phyloP scores from a whole-genome alignment of 2,113 vertebrate genomes.

The Benitochromis conjunctus region DNA sequence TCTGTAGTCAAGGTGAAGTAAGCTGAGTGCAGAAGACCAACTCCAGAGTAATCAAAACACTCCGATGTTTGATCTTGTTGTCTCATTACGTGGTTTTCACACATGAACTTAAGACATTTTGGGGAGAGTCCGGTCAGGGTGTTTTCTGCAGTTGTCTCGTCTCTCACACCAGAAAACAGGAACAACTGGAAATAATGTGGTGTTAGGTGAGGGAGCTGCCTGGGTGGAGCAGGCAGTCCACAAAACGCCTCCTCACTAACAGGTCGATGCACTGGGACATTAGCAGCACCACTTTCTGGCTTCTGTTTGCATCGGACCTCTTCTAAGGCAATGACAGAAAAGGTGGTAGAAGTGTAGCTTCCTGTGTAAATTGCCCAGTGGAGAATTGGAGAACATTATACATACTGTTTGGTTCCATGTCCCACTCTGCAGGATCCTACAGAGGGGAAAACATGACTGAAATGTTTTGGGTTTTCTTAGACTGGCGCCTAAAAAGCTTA shows the following conservation, averaged over 20 bases:
- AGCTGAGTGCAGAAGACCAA: neutral
- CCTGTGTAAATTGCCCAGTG: neutral
- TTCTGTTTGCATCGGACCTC: neutral
- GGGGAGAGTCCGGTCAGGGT: neutral
- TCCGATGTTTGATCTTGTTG: neutral
- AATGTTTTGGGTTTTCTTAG: neutral
- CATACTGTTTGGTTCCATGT: neutral
- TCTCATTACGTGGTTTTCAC: neutral
- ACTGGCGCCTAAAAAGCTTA: too few relatives aligned
- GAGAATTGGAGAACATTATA: neutral
- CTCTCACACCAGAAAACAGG: neutral
- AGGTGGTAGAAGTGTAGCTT: neutral
- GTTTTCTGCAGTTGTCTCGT: neutral
- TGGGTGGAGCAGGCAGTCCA: too few relatives aligned
- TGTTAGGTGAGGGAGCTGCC: neutral
- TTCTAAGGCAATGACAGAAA: neutral
- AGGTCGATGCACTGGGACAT: neutral
- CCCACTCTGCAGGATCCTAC: neutral
- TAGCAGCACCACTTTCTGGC: neutral
- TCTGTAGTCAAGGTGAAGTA: neutral
- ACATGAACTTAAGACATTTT: neutral
- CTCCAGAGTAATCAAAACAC: neutral
- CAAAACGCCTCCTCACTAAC: neutral
- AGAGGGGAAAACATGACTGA: neutral
- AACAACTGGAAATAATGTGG: neutral